Base-by-base conservation (phyloP, 2,888 invertebrate species). In the Cerceris rybyensis region DNA sequence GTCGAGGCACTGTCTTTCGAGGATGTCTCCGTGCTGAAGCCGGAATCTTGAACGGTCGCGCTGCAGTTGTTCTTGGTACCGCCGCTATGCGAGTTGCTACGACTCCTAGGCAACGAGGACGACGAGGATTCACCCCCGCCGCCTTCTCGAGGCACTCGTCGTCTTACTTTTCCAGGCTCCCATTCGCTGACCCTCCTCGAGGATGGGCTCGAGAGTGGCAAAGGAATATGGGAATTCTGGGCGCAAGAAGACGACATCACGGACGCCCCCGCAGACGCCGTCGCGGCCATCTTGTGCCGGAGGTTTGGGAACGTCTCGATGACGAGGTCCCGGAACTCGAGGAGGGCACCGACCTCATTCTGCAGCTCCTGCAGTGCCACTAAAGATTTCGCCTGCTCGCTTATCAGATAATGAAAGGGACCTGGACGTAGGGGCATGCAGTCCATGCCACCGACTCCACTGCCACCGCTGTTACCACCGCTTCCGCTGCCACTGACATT, bases 231-330 rank as follows among this genome's bases (percentile, higher is more conserved):
- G 69, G 92, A 91, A 70, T 88, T 87, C 54, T 90, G 91, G 13
- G 81, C 82, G 16, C 93, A 93, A 67, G 93, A 92, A 71, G 94
- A 93, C 68, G 94, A 94, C 89, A 94, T 94, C 89, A 93, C 94
- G 80, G 94, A 93, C 49, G 92, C 89, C 74, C 92, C 85, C 82
- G 88, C 88, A 74, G 87, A 88, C 81, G 88, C 94, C 89, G 92
- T 93, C 90, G 95, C 94, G 88, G 96, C 95, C 95, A 97, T 95
- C 94, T 97, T 97, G 92, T 96, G 96, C 92, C 97, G 96, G 93
- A 97, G 95, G 94, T 97, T 97, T 90, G 97, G 97, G 94, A 97
- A 97, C 91, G 97, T 97, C 95, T 97, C 97, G 95, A 97, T 97
- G 94, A 97, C 97, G 95, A 97, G 95, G 94, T 97, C 97, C 93